Evolutionary conservation across 92 coral and sea anemone genomes (phyloP).

Genomic region (Zoanthus sociatus): DNA sequence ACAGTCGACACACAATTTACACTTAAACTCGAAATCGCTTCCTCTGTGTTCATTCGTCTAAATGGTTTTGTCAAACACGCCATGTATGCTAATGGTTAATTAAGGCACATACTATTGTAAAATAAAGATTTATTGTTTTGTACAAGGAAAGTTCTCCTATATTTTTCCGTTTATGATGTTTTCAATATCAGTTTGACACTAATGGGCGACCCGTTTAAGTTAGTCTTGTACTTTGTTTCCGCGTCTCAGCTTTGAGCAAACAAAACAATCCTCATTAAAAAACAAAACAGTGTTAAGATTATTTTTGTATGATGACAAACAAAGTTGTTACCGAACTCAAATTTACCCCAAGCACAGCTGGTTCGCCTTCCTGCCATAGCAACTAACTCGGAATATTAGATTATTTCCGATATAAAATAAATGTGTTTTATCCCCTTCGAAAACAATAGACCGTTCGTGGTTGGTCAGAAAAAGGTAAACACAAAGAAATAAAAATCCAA

Average conservation of each 20-base stretch:
- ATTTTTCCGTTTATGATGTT: neutral
- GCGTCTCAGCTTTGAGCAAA: constrained; percentile 22
- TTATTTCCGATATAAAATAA: constrained; percentile 33
- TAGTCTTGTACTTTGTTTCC: constrained; percentile 10
- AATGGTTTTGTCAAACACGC: neutral
- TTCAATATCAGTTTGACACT: constrained; percentile 10
- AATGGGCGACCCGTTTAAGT: constrained; percentile 1
- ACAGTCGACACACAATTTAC: neutral
- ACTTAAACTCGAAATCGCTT: neutral
- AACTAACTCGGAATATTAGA: neutral
- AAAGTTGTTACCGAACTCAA: constrained; percentile 24
- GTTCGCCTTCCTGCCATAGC: constrained; percentile 23
- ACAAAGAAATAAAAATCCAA: constrained; percentile 18
- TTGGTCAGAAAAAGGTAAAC: constrained; percentile 35
- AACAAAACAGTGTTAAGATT: constrained; percentile 10
- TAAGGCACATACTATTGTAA: neutral
- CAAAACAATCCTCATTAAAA: constrained; percentile 7
- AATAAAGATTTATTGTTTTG: neutral
- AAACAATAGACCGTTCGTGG: constrained; percentile 27
- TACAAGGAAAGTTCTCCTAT: neutral
- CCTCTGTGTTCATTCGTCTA: neutral
- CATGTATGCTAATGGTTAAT: constrained; percentile 18
- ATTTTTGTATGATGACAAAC: constrained; percentile 25
- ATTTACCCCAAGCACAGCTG: constrained; percentile 36
- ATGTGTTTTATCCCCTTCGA: constrained; percentile 14